phyloP scores from a whole-genome alignment of 1,140 invertebrate genomes.

The Mylabris phalerata region DNA sequence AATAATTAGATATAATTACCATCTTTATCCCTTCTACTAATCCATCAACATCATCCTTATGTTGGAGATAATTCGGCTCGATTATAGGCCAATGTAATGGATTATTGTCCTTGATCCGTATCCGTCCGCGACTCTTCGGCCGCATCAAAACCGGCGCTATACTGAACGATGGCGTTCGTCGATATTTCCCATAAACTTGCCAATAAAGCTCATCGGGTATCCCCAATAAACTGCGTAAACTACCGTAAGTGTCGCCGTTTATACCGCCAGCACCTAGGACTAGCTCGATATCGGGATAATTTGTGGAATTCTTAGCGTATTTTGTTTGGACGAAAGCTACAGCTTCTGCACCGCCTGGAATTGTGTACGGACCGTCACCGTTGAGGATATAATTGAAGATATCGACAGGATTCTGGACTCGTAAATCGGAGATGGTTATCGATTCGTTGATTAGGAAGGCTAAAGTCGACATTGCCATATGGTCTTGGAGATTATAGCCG shows the following conservation, averaged over 20 bases:
- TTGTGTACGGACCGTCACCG: constrained; percentile 74
- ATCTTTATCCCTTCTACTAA: constrained; percentile 67
- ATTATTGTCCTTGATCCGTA: constrained; percentile 58
- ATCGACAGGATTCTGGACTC: constrained; percentile 67
- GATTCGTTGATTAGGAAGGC: constrained; percentile 70
- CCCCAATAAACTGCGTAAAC: constrained; percentile 56
- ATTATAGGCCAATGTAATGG: constrained; percentile 68
- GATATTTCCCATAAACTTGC: constrained; percentile 48
- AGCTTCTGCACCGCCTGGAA: constrained; percentile 74
- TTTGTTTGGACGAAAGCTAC: constrained; percentile 59
- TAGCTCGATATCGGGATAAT: constrained; percentile 69
- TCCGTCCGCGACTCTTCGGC: constrained; percentile 66
- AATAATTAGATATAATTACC: constrained; percentile 43
- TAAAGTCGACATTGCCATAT: constrained; percentile 76
- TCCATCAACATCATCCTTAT: constrained; percentile 57
- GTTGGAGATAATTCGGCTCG: constrained; percentile 68
- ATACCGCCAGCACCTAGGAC: constrained; percentile 65
- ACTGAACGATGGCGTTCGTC: constrained; percentile 49
- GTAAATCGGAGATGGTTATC: constrained; percentile 70
- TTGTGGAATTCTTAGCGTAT: constrained; percentile 34
- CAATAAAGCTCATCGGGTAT: constrained; percentile 56
- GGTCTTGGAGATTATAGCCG: constrained; percentile 84
- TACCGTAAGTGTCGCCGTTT: constrained; percentile 64
- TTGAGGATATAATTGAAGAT: constrained; percentile 68
- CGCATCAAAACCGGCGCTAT: constrained; percentile 64